Evolutionary conservation across 2,888 invertebrate species (phyloP), one percentile per base, ranked within the genome.

Genomic region (Neoaliturus tenellus): DNA sequence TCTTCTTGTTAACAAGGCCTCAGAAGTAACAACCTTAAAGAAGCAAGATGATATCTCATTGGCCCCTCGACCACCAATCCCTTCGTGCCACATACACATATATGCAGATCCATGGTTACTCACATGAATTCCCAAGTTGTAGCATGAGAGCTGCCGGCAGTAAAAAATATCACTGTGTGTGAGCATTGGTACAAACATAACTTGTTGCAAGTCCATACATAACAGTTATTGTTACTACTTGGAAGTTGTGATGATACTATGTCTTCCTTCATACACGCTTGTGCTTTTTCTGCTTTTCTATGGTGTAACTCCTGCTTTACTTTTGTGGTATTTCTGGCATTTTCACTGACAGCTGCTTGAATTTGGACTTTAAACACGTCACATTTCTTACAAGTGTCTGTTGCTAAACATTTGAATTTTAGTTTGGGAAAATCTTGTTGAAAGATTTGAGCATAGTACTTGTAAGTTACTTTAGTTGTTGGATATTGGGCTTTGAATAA

Each of bases 131-230:
- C 86, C 85, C 35, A 88, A 83, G 83, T 88, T 88, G 84, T 87
- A 88, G 35, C 84, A 84, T 48, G 87, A 87, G 23, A 87, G 85
- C 82, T 88, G 88, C 39, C 88, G 85, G 33, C 85, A 78, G 85
- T 89, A 88, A 82, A 88, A 89, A 87, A 89, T 88, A 80, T 88
- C 85, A 25, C 86, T 85, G 81, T 88, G 88, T 17, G 87, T 88
- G 73, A 89, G 86, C 73, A 86, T 88, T 14, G 88, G 89, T 75
- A 88, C 85, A 75, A 87, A 87, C 75, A 88, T 84, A 48, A 88
- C 88, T 86, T 88, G 88, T 85, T 89, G 87, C 81, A 89, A 86
- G 85, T 89, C 88, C 85, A 88, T 86, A 51, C 87, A 81, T 28
- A 85, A 48, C 81, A 85, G 58, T 85, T 85, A 51, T 55, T 85